Evolutionary conservation across 2,113 vertebrate genomes (phyloP), one percentile per base, ranked within the genome.

Genomic region (Austrofundulus limnaeus): DNA sequence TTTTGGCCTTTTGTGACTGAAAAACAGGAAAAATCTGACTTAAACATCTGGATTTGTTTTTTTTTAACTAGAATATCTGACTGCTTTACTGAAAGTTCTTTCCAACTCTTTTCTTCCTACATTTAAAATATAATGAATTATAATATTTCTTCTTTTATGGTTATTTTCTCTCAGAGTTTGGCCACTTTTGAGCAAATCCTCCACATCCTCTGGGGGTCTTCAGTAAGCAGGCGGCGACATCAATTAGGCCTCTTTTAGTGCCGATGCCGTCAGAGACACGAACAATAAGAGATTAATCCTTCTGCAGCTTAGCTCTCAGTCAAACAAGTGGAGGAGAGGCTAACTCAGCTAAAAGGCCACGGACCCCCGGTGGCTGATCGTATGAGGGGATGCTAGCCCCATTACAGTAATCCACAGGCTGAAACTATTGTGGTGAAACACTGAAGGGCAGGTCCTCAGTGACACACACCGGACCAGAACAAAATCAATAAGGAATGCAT

Each of bases 211-310:
- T 16, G 21, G 52, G 62, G 72, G 66, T 56, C 53, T 12, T 13
- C 64, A 76, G 62, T 78, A 70, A 86, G 61, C 83, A 45, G 77
- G 49, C 85, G 72, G 85, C 81, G 66, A 86, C 87, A 89, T 89
- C 87, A 89, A 89, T 89, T 89, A 89, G 83, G 57, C 75, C 43
- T 49, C 70, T 83, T 85, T 85, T 72, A 86, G 83, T 55, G 19
- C 59, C 16, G 43, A 65, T 38, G 66, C 77, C 68, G 16, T 34
- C 37, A 3, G 79, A 71, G 75, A 69, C 46, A 16, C 19, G 43
- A 65, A 87, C 85, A 89, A 84, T 70, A 39, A 45, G 66, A 80
- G 87, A 89, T 87, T 83, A 87, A 58, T 62, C 54, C 61, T 77
- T 72, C 61, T 75, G 43, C 55, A 59, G 81, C 81, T 84, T 64